Percentiles rank a stretch among this genome's conserved stretches.
phyloP scores from a whole-genome alignment of 2,797 vertebrate species.

The Pangasius larnaudii region DNA sequence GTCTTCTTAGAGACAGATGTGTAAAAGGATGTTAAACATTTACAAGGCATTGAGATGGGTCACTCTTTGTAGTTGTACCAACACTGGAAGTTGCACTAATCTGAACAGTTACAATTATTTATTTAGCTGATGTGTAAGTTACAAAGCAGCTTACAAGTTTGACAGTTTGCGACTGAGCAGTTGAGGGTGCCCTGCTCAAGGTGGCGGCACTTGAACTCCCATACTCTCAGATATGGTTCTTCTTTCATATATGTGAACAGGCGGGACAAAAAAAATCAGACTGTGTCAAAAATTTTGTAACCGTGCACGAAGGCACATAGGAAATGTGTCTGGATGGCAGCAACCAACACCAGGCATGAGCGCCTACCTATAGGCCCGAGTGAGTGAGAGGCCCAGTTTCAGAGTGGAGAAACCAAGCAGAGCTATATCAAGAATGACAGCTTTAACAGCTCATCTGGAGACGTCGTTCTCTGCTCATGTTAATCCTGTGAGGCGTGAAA shows the following conservation, averaged over 20 bases:
- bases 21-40: conserved; percentile 4
- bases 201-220: background rate
- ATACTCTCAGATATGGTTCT: background rate
- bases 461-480: conserved; percentile 24
- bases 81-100: background rate
- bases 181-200: background rate
- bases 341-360: background rate
- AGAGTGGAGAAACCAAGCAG: background rate
- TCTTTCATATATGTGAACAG: background rate
- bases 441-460: conserved; percentile 21
- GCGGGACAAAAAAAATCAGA: background rate
- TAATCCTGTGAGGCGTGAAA: conserved; percentile 35
- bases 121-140: background rate
- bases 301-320: background rate
- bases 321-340: background rate
- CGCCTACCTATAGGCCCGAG: background rate
- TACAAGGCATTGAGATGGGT: background rate
- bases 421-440: conserved; percentile 31
- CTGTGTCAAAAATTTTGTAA: background rate
- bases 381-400: background rate
- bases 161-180: background rate
- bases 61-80: background rate
- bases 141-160: background rate
- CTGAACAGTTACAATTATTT: background rate
- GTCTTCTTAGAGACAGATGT: conserved; percentile 14